phyloP scores from a whole-genome alignment of 2,888 invertebrate species.

The Phytoseiulus persimilis region DNA sequence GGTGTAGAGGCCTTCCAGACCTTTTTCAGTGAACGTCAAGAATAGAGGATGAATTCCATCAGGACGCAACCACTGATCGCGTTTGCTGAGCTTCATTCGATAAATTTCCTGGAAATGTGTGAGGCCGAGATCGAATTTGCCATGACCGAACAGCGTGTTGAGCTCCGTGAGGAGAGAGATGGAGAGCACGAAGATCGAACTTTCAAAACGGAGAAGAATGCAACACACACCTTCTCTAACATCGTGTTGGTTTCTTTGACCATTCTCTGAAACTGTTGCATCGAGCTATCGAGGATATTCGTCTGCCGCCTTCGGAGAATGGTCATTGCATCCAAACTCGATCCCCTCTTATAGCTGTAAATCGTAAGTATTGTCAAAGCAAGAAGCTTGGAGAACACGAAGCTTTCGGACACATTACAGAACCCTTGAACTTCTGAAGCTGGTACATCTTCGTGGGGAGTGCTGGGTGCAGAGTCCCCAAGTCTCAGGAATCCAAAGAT shows the following conservation, averaged over 20 bases:
- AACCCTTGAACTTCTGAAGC: too few species aligned
- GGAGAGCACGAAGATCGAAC: too few species aligned
- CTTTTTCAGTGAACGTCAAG: constrained; percentile 60
- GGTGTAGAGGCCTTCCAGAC: constrained; percentile 64
- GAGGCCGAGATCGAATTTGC: neutral
- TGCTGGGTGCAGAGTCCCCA: too few species aligned
- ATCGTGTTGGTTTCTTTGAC: constrained; percentile 58
- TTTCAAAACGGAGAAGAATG: too few species aligned
- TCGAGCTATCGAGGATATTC: constrained; percentile 42
- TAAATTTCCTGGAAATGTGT: neutral
- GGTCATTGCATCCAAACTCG: neutral
- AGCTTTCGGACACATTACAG: too few species aligned
- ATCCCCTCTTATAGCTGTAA: constrained; percentile 14
- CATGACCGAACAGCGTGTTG: neutral
- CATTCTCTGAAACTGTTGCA: constrained; percentile 47
- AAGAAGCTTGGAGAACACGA: too few species aligned
- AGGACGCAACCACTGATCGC: constrained; percentile 47
- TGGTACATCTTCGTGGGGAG: too few species aligned
- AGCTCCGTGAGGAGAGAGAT: too few species aligned
- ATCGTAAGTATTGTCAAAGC: neutral
- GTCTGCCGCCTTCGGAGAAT: constrained; percentile 6
- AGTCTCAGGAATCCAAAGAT: too few species aligned
- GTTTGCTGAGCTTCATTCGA: constrained; percentile 29
- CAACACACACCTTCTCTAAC: constrained; percentile 59
- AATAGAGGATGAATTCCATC: constrained; percentile 56